These are phyloP conservation scores for Loriculus beryllinus DNA, from an alignment of 2,797 vertebrate genomes.

Conservation along the genomic window DNA sequence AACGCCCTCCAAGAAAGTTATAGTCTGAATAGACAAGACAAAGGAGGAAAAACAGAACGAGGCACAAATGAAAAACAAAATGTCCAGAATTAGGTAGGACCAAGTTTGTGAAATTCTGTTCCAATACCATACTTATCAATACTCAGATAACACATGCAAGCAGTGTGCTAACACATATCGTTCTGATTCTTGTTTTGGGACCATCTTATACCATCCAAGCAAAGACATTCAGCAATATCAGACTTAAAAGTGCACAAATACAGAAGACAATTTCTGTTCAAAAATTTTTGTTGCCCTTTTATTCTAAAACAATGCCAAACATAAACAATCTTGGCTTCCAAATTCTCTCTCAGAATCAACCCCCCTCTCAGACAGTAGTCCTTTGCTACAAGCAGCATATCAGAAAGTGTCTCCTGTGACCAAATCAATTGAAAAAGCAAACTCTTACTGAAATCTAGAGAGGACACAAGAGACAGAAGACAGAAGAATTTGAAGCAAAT, in stretches of 20 bases:
- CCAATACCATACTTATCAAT: not conserved
- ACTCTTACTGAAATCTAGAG: not conserved
- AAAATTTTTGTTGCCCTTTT: not conserved
- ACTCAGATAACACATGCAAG: not conserved
- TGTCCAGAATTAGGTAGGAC: not conserved
- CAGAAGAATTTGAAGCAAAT: not conserved
- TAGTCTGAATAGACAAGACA: not conserved
- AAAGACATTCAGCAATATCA: not conserved
- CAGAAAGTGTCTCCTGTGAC: not conserved
- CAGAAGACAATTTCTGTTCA: not conserved
- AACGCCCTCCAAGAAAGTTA: not conserved
- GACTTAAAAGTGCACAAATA: not conserved
- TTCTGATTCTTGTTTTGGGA: not conserved
- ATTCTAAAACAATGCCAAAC: not conserved
- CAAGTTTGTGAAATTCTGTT: not conserved
- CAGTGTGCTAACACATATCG: not conserved
- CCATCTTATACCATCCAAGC: not conserved
- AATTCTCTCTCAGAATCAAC: not conserved
- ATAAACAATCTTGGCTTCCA: not conserved
- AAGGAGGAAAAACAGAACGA: not conserved
- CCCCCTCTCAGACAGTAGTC: not conserved
- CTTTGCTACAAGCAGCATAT: not conserved
- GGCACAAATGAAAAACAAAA: not conserved
- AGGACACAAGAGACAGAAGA: not conserved
- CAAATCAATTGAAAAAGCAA: not conserved